Percentiles rank a stretch among this genome's conserved stretches.
Conservation (phyloP, 2,113 vertebrate species). For the Cheilinus undulatus region DNA sequence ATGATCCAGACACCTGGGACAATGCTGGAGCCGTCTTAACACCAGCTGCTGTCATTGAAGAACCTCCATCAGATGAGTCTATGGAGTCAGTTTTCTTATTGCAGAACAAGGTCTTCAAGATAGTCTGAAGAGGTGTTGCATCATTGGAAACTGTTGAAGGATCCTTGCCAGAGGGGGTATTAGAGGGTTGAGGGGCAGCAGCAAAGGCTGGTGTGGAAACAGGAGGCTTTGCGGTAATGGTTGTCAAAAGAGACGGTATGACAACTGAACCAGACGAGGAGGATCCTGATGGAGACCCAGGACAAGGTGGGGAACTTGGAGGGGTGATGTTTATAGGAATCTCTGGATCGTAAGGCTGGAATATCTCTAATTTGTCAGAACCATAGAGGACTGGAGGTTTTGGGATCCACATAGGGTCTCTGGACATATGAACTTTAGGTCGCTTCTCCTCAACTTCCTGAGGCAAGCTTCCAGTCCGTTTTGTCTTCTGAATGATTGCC, state of each 20-base stretch:
- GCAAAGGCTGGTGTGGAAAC: conserved; percentile 69
- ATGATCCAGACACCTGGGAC: conserved; percentile 70
- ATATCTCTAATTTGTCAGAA: conserved; percentile 83
- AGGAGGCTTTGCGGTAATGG: conserved; percentile 56
- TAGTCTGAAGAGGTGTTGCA: conserved; percentile 88
- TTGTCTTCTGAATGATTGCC: conserved; percentile 92
- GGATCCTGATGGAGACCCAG: conserved; percentile 69
- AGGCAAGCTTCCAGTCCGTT: conserved; percentile 78
- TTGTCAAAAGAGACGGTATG: conserved; percentile 73
- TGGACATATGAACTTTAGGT: conserved; percentile 76
- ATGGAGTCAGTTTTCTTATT: conserved; percentile 83
- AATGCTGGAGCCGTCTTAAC: conserved; percentile 43
- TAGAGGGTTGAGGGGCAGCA: conserved; percentile 29
- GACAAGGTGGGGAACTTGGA: conserved; percentile 85
- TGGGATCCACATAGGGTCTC: conserved; percentile 81
- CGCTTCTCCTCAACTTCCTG: conserved; percentile 89
- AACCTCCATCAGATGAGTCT: conserved; percentile 33
- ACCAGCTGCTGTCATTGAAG: conserved; percentile 43
- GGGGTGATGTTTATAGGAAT: conserved; percentile 76
- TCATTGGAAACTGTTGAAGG: conserved; percentile 44
- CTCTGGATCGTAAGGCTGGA: conserved; percentile 82
- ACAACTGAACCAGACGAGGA: conserved; percentile 78
- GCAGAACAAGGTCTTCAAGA: conserved; percentile 90
- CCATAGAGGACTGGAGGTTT: conserved; percentile 76
- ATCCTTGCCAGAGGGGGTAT: conserved; percentile 26